Evolutionary conservation across 1,140 invertebrate species (phyloP), one percentile per base, ranked within the genome.

Genomic region (Berghia stephanieae): DNA sequence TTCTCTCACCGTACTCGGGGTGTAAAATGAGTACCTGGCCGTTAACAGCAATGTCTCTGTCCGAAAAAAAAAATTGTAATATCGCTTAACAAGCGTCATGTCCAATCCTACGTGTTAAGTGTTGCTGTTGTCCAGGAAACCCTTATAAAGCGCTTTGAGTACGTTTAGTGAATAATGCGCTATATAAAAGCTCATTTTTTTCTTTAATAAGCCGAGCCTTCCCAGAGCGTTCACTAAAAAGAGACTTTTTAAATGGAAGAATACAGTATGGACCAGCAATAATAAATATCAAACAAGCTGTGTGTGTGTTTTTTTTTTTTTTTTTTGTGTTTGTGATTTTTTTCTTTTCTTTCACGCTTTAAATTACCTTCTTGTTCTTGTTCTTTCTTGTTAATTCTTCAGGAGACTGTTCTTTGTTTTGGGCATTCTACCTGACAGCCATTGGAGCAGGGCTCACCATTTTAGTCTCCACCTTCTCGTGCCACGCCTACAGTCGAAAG

Each of bases 361-460:
- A 4, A 6, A 38, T 71, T 13, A 44, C 24, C 27, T 21, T 44
- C 43, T 43, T 46, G 6, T 36, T 71, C 2, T 31, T 27, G 18
- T 46, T 24, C 16, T 36, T 8, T 34, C 6, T 36, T 73, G 3
- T 73, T 38, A 1, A 18, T 21, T 63, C 0, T 44, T 40, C 55
- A 75, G 72, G 72, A 63, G 55, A 63, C 55, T 75, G 72, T 38
- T 43, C 52, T 31, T 27, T 75, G 1, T 75, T 43, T 57, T 75
- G 72, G 72, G 72, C 72, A 3, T 75, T 75, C 40, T 75, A 75
- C n/a, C 16, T 43, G 38, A 63, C 72, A 42, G 72, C 72, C 27
- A 44, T 34, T 36, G 72, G 72, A 18, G 72, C 1, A 42, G 72
- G 72, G 24, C 36, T 75, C 1, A 75, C 72, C 34, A 60, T 75